Conservation (phyloP, 2,113 vertebrate species). For the Neodontobutis hainanensis region DNA sequence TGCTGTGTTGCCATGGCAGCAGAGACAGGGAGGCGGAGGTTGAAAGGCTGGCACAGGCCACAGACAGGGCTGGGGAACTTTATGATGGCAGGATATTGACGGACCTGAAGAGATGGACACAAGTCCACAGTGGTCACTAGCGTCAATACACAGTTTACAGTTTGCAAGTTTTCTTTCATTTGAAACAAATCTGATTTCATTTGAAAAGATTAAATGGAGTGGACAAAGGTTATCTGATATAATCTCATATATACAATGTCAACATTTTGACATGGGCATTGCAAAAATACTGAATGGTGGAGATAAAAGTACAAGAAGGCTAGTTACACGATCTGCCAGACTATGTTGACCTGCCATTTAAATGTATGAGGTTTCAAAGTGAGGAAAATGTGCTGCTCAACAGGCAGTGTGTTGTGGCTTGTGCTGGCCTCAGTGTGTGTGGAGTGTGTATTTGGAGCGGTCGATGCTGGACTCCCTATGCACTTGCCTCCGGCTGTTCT, state of each 20-base stretch:
- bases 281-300: too few relatives aligned
- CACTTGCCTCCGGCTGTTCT: conserved; percentile 42
- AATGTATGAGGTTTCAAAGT: conserved; percentile 54
- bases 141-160: too few relatives aligned
- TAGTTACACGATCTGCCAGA: neutral
- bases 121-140: too few relatives aligned
- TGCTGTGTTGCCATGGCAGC: conserved; percentile 61
- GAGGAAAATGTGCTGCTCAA: conserved; percentile 32
- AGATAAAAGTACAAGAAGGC: neutral
- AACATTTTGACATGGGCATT: too few relatives aligned
- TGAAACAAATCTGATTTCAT: too few relatives aligned
- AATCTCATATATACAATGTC: too few relatives aligned
- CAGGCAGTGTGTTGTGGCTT: conserved; percentile 1
- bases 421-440: neutral
- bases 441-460: conserved; percentile 21
- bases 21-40: conserved; percentile 3
- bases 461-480: conserved; percentile 26
- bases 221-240: too few relatives aligned
- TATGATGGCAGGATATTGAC: conserved; percentile 17
- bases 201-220: too few relatives aligned
- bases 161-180: too few relatives aligned
- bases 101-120: neutral
- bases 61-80: conserved; percentile 34
- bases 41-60: conserved; percentile 12
- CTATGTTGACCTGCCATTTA: conserved; percentile 12